Evolutionary conservation across 2,113 vertebrate species (phyloP).

Genomic region (Sinocyclocheilus maitianheensis): DNA sequence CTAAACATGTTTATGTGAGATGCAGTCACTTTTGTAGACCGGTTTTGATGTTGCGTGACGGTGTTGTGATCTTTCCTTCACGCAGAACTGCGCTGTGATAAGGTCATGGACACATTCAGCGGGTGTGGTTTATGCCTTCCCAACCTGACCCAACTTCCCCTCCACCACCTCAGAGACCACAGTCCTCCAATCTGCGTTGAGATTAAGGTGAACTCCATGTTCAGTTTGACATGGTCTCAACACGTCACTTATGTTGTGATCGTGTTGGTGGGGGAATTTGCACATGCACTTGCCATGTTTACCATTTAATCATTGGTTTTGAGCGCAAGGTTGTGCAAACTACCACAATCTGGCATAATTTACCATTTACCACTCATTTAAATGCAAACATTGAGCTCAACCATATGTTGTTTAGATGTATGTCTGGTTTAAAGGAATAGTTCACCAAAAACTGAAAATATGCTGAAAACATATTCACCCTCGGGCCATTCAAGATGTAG

Average conservation of each 20-base stretch:
- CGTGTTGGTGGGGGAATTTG: background rate
- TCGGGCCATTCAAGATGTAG: background rate
- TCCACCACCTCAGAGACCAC: conserved; percentile 80
- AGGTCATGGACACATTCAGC: conserved; percentile 94
- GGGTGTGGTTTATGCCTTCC: conserved; percentile 95
- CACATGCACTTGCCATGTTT: background rate
- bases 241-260: background rate
- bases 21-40: background rate
- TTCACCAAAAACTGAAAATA: background rate
- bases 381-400: background rate
- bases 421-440: no score
- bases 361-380: background rate
- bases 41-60: background rate
- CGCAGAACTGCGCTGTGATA: conserved; percentile 91
- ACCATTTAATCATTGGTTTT: background rate
- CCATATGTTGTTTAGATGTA: background rate
- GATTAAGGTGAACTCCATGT: conserved; percentile 84
- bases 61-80: conserved; percentile 13
- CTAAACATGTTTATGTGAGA: background rate
- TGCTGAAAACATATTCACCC: background rate
- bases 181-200: conserved; percentile 91
- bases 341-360: background rate
- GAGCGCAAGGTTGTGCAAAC: background rate
- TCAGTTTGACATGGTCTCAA: background rate
- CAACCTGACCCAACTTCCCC: conserved; percentile 86